Conservation (phyloP, 2,797 vertebrate genomes). For the Lophura swinhoii region DNA sequence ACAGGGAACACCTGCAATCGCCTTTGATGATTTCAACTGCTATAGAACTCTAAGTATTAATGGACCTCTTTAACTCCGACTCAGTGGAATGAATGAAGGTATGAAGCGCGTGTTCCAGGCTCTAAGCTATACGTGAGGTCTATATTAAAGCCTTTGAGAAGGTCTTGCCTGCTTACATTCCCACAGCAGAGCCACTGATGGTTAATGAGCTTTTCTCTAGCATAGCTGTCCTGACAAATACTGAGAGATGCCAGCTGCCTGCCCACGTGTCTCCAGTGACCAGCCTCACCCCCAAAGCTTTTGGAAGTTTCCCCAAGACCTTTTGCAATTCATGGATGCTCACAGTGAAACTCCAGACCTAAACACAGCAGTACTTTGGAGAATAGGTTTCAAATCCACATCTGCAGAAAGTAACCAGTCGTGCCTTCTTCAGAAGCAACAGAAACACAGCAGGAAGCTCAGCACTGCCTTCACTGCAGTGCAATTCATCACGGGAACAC, state of each 20-base stretch:
- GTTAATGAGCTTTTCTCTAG: background rate
- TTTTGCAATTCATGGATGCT: background rate
- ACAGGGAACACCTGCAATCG: background rate
- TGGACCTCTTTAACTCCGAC: background rate
- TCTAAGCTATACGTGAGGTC: background rate
- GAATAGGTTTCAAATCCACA: background rate
- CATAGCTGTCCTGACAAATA: background rate
- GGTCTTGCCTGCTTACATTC: background rate
- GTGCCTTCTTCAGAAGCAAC: background rate
- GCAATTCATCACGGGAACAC: background rate
- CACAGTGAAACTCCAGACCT: background rate
- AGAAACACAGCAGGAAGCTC: background rate
- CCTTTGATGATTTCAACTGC: background rate
- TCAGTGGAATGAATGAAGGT: background rate
- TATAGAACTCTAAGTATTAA: background rate
- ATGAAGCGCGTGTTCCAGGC: background rate
- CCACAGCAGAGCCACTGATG: background rate
- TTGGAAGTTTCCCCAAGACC: background rate
- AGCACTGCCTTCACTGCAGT: background rate
- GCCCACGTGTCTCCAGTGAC: background rate
- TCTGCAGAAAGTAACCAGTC: background rate
- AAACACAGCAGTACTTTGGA: background rate
- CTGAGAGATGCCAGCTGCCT: background rate
- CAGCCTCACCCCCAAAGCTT: background rate
- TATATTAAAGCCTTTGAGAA: background rate